Evolutionary conservation across 2,797 vertebrate species (phyloP).

Genomic region (Falco rusticolus): DNA sequence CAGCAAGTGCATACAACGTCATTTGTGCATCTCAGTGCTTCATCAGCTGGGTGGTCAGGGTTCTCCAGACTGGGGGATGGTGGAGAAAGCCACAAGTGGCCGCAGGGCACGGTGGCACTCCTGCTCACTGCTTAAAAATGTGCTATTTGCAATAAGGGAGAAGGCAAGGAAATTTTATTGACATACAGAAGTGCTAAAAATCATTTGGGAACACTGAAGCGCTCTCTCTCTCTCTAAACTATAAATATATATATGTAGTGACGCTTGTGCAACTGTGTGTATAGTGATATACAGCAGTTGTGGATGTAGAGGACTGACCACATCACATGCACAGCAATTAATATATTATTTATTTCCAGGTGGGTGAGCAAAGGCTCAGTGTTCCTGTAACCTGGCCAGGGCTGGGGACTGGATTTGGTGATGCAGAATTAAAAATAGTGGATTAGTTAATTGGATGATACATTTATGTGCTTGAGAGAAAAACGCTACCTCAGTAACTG

Average conservation of each 20-base stretch:
- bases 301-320: neutral
- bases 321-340: neutral
- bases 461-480: neutral
- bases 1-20: neutral
- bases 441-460: neutral
- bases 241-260: too few species aligned
- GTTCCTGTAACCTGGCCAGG: neutral
- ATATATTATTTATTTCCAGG: neutral
- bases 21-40: neutral
- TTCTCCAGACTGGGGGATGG: neutral
- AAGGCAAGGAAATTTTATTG: neutral
- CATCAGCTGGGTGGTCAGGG: neutral
- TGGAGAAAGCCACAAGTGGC: neutral
- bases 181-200: neutral
- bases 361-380: neutral
- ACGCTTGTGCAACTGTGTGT: rapidly evolving
- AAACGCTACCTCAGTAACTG: neutral
- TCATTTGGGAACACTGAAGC: neutral
- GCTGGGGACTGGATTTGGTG: neutral
- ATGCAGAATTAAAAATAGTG: neutral
- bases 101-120: neutral
- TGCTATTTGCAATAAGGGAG: neutral
- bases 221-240: too few species aligned
- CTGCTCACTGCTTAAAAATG: neutral
- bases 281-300: too few species aligned